Base-by-base conservation (phyloP, 2,888 invertebrate genomes). In the Ectropis crepuscularia region DNA sequence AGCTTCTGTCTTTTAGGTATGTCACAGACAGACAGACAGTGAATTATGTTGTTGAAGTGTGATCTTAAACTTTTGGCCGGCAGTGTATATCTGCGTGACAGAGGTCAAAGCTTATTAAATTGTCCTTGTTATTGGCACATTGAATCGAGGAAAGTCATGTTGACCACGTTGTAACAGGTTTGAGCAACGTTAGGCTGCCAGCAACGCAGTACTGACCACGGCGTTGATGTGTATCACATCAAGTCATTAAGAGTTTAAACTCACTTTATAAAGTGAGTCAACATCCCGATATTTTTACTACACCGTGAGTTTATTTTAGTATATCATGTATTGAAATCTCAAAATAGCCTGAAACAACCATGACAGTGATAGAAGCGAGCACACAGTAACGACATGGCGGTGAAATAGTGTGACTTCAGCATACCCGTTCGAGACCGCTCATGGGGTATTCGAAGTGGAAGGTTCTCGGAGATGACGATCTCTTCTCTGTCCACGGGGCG, bases 401-500 rank as follows among this genome's bases (percentile, higher is more conserved):
- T 49, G 49, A 49, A 37, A 36, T 7, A 49, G 36, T 9, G 0
- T 54, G 46, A 57, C 67, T 51, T 49, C 41, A 54, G 54, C 82
- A 74, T 86, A 86, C 86, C 83, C 77, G 72, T 51, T 76, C 72
- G 39, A 76, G 70, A 28, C 74, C 74, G 67, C 70, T 75, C 42
- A 67, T 71, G 6, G 81, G 75, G 16, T 75, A 76, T 48, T 72
- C 70, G 16, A 69, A 73, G 37, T 61, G 65, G 48, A 63, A 67
- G 38, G 62, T 63, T 7, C 49, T 64, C 36, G 64, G n/a, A 16
- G 57, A 57, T 43, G 39, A 10, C 5, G 5, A n/a, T 9, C 9
- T 47, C 16, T 39, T 41, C 9, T 57, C 42, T 47, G 6, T 53
- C 53, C 53, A 42, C 11, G 6, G 5, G 28, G 8, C 6, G 42